phyloP scores from a whole-genome alignment of 2,797 vertebrate genomes.

The Tadarida brasiliensis region DNA sequence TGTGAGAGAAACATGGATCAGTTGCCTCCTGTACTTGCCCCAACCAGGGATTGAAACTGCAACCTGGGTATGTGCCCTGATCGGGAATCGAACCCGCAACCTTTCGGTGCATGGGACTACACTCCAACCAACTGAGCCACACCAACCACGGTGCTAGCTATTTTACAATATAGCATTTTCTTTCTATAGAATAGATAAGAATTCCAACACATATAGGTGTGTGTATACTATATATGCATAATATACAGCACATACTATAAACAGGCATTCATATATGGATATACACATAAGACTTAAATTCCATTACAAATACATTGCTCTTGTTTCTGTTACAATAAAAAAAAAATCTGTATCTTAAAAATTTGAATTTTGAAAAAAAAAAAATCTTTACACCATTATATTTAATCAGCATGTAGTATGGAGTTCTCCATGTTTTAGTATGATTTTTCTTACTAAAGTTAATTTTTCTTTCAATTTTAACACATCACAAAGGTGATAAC shows the following conservation, averaged over 20 bases:
- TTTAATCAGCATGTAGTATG: not conserved
- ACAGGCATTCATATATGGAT: not conserved
- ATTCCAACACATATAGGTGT: not conserved
- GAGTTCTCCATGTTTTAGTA: not conserved
- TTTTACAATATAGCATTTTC: constrained; percentile 40
- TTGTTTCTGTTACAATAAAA: not conserved
- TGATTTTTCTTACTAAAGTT: constrained; percentile 52
- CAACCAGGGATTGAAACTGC: too few relatives aligned
- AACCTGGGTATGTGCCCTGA: too few relatives aligned
- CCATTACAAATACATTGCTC: not conserved
- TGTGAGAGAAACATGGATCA: too few relatives aligned
- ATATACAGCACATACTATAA: not conserved
- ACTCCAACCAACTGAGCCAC: too few relatives aligned
- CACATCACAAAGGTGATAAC: not conserved
- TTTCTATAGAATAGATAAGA: constrained; percentile 46
- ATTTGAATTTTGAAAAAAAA: constrained; percentile 35
- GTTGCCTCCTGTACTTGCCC: too few relatives aligned
- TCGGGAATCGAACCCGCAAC: too few relatives aligned
- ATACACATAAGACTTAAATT: not conserved
- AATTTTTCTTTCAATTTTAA: constrained; percentile 57
- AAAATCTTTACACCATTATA: not conserved
- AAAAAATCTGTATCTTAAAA: constrained; percentile 23
- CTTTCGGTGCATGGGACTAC: too few relatives aligned
- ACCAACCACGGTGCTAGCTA: not conserved
- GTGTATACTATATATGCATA: not conserved